Evolutionary conservation across 2,113 vertebrate species (phyloP).

Genomic region (Pedionomus torquatus): DNA sequence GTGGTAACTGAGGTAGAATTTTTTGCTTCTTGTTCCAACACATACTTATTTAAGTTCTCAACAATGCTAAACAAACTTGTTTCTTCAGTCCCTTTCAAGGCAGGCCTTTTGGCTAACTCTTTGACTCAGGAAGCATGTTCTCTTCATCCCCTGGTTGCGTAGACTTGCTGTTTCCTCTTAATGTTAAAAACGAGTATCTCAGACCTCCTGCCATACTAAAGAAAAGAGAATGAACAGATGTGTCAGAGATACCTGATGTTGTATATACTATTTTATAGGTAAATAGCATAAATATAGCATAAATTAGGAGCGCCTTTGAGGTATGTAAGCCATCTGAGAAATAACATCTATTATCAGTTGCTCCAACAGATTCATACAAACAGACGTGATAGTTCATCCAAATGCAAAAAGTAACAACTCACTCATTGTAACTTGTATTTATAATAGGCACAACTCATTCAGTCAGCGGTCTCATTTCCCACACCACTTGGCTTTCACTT

Average conservation of each 20-base stretch:
- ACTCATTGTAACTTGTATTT: background rate
- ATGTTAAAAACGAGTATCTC: conserved; percentile 84
- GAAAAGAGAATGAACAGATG: background rate
- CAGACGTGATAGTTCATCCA: background rate
- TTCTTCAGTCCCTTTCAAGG: background rate
- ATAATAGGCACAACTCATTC: background rate
- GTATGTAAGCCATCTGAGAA: background rate
- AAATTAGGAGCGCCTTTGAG: background rate
- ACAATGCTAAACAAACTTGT: background rate
- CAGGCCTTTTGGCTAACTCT: conserved; percentile 29
- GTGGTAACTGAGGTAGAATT: conserved; percentile 40
- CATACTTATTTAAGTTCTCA: background rate
- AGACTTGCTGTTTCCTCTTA: conserved; percentile 62
- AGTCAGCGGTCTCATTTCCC: background rate
- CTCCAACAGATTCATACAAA: background rate
- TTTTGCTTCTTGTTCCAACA: background rate
- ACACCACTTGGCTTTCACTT: background rate
- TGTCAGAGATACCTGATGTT: background rate
- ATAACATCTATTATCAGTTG: background rate
- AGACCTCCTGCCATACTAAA: conserved; percentile 88
- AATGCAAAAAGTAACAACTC: background rate
- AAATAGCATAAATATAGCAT: background rate
- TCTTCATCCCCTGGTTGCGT: conserved; percentile 57
- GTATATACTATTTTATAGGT: background rate
- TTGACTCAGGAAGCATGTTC: background rate